A percentile compares a stretch with the other conserved stretches of the same genome.
These are phyloP conservation scores for Heliconius erato DNA, from an alignment of 2,888 invertebrate species.

Conservation along the genomic window DNA sequence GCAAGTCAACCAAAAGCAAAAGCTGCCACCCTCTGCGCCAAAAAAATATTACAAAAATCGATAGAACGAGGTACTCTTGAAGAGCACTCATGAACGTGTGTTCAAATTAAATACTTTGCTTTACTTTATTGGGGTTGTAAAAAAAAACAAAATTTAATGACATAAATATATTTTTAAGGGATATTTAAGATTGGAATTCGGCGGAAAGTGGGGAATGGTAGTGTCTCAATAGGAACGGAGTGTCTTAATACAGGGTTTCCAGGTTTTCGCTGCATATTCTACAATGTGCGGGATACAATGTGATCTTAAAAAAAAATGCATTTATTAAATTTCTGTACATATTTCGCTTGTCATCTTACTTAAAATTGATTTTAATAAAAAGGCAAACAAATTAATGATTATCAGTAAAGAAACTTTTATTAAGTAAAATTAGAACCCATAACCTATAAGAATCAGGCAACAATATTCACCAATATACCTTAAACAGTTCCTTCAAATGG, in stretches of 20 bases:
- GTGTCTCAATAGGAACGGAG: too few species aligned
- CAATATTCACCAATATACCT: not conserved
- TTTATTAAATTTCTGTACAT: too few species aligned
- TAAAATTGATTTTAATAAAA: too few species aligned
- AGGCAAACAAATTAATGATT: not conserved
- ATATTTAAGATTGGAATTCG: not conserved
- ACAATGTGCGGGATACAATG: fast-evolving
- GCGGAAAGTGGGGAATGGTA: not conserved
- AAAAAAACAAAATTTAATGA: too few species aligned
- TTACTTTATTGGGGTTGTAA: too few species aligned
- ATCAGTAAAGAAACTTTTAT: not conserved
- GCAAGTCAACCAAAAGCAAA: conserved; percentile 9
- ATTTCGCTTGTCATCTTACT: too few species aligned
- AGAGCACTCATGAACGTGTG: not conserved
- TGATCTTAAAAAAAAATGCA: not conserved
- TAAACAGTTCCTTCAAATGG: not conserved
- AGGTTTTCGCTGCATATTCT: not conserved
- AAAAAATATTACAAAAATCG: conserved; percentile 12
- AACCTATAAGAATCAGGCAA: not conserved
- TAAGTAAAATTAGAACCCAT: not conserved
- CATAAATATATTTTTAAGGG: not conserved
- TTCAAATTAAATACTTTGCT: not conserved
- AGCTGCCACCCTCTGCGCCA: conserved; percentile 1
- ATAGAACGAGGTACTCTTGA: not conserved
- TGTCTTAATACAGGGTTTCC: too few species aligned